Percentiles rank a stretch among this genome's conserved stretches.
Evolutionary conservation across 1,140 invertebrate genomes (phyloP).

Genomic region (Mylabris phalerata): DNA sequence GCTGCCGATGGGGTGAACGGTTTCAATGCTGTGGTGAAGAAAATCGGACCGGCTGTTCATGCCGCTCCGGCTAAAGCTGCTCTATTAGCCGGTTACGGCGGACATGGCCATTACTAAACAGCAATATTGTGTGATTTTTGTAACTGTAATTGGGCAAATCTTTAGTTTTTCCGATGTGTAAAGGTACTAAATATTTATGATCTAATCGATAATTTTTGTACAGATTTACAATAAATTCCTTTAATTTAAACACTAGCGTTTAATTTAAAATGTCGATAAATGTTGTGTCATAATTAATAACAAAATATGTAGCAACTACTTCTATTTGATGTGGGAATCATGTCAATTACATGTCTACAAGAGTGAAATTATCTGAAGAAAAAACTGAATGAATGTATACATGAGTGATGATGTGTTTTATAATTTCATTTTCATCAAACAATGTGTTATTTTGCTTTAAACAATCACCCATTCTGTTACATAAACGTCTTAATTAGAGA

Average conservation of each 20-base stretch:
- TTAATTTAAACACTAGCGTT: not conserved
- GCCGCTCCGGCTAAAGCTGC: slow-evolving; percentile 13
- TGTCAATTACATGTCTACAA: not conserved
- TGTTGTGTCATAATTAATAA: not conserved
- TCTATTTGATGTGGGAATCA: not conserved
- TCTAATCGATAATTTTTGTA: not conserved
- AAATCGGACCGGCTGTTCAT: slow-evolving; percentile 24
- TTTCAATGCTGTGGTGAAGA: slow-evolving; percentile 44
- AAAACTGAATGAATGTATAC: too few relatives aligned
- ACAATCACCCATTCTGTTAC: not conserved
- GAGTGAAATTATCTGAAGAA: too few relatives aligned
- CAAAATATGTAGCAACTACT: not conserved
- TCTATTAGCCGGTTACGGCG: not conserved
- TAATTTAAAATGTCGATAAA: not conserved
- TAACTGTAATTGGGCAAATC: not conserved
- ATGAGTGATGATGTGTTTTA: too few relatives aligned
- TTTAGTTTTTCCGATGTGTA: not conserved
- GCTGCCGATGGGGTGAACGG: slow-evolving; percentile 51
- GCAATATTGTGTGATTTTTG: not conserved
- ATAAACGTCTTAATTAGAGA: not conserved
- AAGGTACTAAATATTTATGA: not conserved
- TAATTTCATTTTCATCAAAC: too few relatives aligned
- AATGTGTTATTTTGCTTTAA: not conserved
- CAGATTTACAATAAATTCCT: not conserved
- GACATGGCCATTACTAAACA: not conserved